Evolutionary conservation across 2,888 invertebrate genomes (phyloP), one percentile per base, ranked within the genome.

Genomic region (Eristalis intricaria): DNA sequence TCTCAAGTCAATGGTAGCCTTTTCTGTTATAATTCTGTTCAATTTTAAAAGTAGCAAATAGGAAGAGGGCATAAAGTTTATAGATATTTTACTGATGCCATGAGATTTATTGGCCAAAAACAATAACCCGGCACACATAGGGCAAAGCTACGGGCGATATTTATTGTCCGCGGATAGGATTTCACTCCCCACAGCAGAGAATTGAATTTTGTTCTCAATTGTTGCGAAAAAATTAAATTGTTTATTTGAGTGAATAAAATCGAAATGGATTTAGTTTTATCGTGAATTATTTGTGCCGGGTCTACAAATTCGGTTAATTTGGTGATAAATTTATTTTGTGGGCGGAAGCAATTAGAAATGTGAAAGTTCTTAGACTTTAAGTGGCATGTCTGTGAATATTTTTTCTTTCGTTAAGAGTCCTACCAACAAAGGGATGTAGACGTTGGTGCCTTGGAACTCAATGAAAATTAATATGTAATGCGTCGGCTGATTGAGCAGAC

Each of bases 41-140:
- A 66, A 76, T 64, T 70, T 70, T 63, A 69, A 56, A 58, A 56
- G 64, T 60, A 69, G 10, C 77, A 35, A 77, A 78, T 70, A 40
- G 64, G 40, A 63, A 64, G 15, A 56, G 19, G 26, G 78, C 56
- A 40, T 78, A 70, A 65, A 78, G 56, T 78, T 78, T 78, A 70
- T 70, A 78, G 70, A 78, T 78, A 70, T 70, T 78, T 70, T 70
- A 78, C 78, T 70, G 70, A 70, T 78, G 60, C 69, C 77, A 69
- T 69, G 77, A 69, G 77, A 77, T 68, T 77, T 77, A 69, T 77
- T 77, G 63, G 77, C 63, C 77, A 63, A 64, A 29, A 43, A 70
- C 60, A 66, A 75, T 75, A 66, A 60, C 58, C 38, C 13, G 56
- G 56, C 43, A 77, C 68, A 35, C 69, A 69, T 19, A 26, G 19